These are phyloP conservation scores for Periphyllus acericola DNA, from an alignment of 2,888 invertebrate genomes.

Conservation along the genomic window DNA sequence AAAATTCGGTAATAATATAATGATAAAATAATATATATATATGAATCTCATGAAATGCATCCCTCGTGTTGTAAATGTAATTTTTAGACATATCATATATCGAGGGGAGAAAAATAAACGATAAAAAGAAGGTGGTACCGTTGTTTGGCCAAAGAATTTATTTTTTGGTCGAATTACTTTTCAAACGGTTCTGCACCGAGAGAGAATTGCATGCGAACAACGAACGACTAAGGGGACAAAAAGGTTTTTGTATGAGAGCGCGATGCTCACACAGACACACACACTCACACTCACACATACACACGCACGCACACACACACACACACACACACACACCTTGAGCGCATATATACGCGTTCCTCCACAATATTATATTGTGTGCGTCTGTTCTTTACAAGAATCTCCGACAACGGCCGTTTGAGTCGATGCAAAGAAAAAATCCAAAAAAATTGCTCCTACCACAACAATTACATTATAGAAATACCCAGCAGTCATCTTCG, in stretches of 20 bases:
- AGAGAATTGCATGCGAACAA: constrained; percentile 8
- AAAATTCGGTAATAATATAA: constrained; percentile 6
- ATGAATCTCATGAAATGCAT: constrained; percentile 21
- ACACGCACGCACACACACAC: neutral
- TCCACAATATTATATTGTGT: neutral
- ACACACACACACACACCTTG: neutral
- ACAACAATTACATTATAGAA: constrained; percentile 46
- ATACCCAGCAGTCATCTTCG: constrained; percentile 45
- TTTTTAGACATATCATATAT: constrained; percentile 58
- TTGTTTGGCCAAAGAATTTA: constrained; percentile 61
- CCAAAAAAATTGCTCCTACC: constrained; percentile 36
- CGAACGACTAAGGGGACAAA: constrained; percentile 36
- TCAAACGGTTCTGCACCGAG: constrained; percentile 40
- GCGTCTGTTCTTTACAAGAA: neutral
- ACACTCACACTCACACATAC: neutral
- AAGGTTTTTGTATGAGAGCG: constrained; percentile 44
- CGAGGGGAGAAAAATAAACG: constrained; percentile 54
- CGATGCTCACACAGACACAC: neutral
- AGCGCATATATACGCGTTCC: neutral
- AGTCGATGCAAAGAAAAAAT: constrained; percentile 25
- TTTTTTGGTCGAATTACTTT: constrained; percentile 60
- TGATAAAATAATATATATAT: neutral
- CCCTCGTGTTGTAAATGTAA: constrained; percentile 28
- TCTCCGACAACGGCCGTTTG: constrained; percentile 20
- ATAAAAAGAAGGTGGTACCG: constrained; percentile 45